Conservation (phyloP, 2,113 vertebrate genomes). For the Aramus guarauna region DNA sequence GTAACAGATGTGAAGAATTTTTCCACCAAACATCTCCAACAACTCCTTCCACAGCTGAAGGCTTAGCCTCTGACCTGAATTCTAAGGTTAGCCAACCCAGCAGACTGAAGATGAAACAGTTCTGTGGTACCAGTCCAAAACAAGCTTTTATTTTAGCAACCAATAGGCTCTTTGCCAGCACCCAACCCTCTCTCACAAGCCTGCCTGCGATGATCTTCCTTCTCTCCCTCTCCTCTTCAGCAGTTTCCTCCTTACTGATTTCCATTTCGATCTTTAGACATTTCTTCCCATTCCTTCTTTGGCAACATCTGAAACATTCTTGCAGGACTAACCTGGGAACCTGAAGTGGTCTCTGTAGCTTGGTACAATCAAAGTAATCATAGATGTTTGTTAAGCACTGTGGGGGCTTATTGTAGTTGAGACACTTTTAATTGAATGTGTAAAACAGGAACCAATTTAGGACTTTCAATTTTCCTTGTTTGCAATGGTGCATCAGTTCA, state of each 20-base stretch:
- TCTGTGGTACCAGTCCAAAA: neutral
- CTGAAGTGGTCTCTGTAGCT: neutral
- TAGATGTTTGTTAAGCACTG: neutral
- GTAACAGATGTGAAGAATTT: neutral
- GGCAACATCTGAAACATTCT: neutral
- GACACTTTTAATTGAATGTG: neutral
- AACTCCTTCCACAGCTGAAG: neutral
- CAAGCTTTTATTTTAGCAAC: neutral
- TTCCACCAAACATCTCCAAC: neutral
- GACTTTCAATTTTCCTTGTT: neutral
- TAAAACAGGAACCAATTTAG: neutral
- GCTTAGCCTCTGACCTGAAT: neutral
- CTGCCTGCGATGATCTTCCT: neutral
- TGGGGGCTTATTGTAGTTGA: neutral
- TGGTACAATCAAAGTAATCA: neutral
- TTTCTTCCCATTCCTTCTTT: neutral
- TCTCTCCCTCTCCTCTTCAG: neutral
- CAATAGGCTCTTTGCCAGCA: neutral
- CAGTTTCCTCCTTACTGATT: neutral
- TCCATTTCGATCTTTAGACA: neutral
- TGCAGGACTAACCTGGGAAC: neutral
- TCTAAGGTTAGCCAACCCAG: neutral
- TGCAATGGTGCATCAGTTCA: neutral
- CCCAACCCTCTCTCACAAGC: neutral
- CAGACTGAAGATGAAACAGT: neutral